Evolutionary conservation across 2,888 invertebrate genomes (phyloP).

Genomic region (Dryadula phaetusa): DNA sequence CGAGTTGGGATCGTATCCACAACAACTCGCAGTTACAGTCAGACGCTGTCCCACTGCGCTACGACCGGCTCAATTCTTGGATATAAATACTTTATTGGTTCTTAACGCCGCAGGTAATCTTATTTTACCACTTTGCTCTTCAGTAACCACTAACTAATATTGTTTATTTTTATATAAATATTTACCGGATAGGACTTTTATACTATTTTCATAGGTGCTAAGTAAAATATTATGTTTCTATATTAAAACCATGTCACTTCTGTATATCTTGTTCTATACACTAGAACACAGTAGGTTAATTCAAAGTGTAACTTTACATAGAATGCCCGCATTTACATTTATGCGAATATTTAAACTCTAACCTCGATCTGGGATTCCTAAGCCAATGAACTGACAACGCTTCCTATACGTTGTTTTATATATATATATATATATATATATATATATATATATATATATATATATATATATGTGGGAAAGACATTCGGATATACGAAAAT

Average conservation of each 20-base stretch:
- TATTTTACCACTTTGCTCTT: too few species aligned
- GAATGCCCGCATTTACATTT: slow-evolving; percentile 43
- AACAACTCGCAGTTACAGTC: too few species aligned
- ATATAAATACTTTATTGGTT: too few species aligned
- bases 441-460: not conserved
- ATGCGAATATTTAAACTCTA: slow-evolving; percentile 42
- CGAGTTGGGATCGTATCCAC: too few species aligned
- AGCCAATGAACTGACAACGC: slow-evolving; percentile 31
- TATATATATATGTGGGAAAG: slow-evolving; percentile 1
- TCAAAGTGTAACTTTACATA: slow-evolving; percentile 42
- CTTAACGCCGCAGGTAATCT: too few species aligned
- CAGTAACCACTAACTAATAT: too few species aligned
- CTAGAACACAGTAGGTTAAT: slow-evolving; percentile 34
- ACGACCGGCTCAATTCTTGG: too few species aligned
- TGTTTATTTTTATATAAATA: too few species aligned
- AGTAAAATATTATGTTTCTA: not conserved
- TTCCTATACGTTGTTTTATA: slow-evolving; percentile 16
- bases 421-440: not conserved
- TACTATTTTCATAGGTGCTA: too few species aligned
- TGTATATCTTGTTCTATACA: not conserved
- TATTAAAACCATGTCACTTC: slow-evolving; percentile 11
- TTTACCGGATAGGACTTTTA: too few species aligned
- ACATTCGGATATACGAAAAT: too few species aligned
- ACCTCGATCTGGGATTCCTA: slow-evolving; percentile 37
- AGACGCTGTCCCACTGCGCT: too few species aligned